A percentile compares a stretch with the other conserved stretches of the same genome.
Evolutionary conservation across 2,888 invertebrate species (phyloP).

Genomic region (Eupithecia subfuscata): DNA sequence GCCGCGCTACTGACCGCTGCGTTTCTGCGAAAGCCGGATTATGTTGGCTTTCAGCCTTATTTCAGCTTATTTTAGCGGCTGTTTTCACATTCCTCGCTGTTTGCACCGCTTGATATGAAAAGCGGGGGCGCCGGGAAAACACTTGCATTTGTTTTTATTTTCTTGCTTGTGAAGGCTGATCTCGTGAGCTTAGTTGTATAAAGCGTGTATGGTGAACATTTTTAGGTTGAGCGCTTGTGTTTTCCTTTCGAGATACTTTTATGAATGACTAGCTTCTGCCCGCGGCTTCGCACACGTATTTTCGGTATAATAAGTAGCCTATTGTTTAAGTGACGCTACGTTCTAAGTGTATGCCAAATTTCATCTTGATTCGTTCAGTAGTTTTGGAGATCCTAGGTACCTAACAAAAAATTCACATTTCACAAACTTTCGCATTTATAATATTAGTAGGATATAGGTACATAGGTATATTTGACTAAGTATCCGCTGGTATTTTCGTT

Average conservation of each 20-base stretch:
- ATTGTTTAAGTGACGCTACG: no score
- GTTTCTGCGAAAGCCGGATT: constrained; percentile 15
- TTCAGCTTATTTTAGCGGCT: constrained; percentile 24
- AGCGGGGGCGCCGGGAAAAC: constrained; percentile 21
- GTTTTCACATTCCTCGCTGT: constrained; percentile 16
- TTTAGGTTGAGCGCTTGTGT: not conserved
- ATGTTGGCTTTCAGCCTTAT: constrained; percentile 21
- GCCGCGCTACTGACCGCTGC: constrained; percentile 25
- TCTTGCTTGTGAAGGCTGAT: constrained; percentile 9
- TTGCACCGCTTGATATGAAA: constrained; percentile 22
- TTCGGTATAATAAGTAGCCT: no score
- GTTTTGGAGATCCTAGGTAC: no score
- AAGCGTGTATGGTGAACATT: not conserved
- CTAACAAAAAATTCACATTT: no score
- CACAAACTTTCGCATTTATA: no score
- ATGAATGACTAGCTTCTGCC: no score
- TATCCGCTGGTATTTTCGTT: not conserved
- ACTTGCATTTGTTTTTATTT: constrained; percentile 18
- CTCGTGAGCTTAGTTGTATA: not conserved
- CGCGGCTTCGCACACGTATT: no score
- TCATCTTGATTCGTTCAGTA: no score
- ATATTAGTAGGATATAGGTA: no score
- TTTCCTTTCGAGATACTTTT: not conserved
- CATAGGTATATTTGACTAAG: not conserved
- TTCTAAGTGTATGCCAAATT: no score